These are phyloP conservation scores for Bedellia somnulentella DNA, from an alignment of 2,888 invertebrate species.

Conservation along the genomic window DNA sequence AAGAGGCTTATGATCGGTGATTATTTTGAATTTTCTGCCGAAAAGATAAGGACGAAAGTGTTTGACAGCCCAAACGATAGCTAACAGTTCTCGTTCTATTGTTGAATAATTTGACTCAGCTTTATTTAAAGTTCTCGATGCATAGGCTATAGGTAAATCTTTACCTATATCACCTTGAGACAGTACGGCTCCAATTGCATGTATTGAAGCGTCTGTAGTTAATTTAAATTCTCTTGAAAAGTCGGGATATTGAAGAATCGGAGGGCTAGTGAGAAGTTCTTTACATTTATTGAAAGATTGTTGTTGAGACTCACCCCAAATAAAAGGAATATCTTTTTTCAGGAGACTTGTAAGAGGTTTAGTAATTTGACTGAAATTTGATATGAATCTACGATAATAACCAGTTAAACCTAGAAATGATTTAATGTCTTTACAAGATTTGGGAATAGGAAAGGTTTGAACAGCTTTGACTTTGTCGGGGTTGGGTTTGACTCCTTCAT, in stretches of 20 bases:
- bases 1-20: too few species aligned
- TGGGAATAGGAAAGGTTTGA: background rate
- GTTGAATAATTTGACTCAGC: slow-evolving; percentile 12
- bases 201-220: slow-evolving; percentile 10
- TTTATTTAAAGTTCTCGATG: slow-evolving; percentile 10
- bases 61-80: too few species aligned
- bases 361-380: background rate
- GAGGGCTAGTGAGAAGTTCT: slow-evolving; percentile 5
- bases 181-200: slow-evolving; percentile 11
- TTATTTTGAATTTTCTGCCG: too few species aligned
- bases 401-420: slow-evolving; percentile 1
- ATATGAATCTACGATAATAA: too few species aligned
- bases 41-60: too few species aligned
- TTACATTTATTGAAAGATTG: slow-evolving; percentile 6
- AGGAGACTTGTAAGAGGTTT: background rate
- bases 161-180: too few species aligned
- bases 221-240: slow-evolving; percentile 11
- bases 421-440: background rate
- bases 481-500: background rate
- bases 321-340: too few species aligned
- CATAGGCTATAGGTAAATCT: slow-evolving; percentile 13
- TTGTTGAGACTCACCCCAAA: slow-evolving; percentile 5
- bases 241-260: slow-evolving; percentile 11
- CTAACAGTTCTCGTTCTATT: slow-evolving; percentile 6
- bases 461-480: background rate